A percentile compares a stretch with the other conserved stretches of the same genome.
phyloP scores from a whole-genome alignment of 1,140 invertebrate species.

The Penaeus indicus region DNA sequence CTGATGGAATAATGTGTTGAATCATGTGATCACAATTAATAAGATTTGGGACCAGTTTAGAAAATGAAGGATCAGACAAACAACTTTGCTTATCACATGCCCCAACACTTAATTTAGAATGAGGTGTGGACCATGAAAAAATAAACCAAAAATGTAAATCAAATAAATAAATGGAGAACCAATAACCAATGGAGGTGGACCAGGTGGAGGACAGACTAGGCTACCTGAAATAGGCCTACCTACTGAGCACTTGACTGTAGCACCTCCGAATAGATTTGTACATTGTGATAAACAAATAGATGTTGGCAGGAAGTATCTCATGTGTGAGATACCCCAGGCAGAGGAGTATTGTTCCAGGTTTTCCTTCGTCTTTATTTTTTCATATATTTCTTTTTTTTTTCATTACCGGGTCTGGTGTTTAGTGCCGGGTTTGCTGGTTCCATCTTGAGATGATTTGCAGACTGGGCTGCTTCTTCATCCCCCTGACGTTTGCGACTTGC shows the following conservation, averaged over 20 bases:
- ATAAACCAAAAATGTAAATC: not conserved
- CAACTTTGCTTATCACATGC: too few species aligned
- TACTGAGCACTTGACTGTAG: constrained; percentile 63
- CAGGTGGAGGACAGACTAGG: constrained; percentile 61
- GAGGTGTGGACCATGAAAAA: not conserved
- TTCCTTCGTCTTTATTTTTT: constrained; percentile 24
- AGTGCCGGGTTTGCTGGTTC: constrained; percentile 29
- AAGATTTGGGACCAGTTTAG: too few species aligned
- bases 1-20: too few species aligned
- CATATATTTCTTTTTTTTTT: constrained; percentile 38
- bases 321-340: constrained; percentile 44
- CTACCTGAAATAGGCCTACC: constrained; percentile 61
- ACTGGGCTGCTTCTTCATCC: not conserved
- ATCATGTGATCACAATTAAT: too few species aligned
- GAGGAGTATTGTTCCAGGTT: constrained; percentile 59
- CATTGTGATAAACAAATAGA: constrained; percentile 61
- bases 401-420: constrained; percentile 41
- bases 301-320: constrained; percentile 43
- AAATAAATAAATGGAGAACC: constrained; percentile 32
- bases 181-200: constrained; percentile 48
- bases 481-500: too few species aligned
- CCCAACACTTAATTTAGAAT: too few species aligned
- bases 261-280: constrained; percentile 64
- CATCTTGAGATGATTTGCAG: constrained; percentile 18
- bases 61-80: too few species aligned